A percentile compares a stretch with the other conserved stretches of the same genome.
These are phyloP conservation scores for Beroe ovata DNA, from an alignment of 37 sponge, comb jelly and placozoan genomes.

Conservation along the genomic window DNA sequence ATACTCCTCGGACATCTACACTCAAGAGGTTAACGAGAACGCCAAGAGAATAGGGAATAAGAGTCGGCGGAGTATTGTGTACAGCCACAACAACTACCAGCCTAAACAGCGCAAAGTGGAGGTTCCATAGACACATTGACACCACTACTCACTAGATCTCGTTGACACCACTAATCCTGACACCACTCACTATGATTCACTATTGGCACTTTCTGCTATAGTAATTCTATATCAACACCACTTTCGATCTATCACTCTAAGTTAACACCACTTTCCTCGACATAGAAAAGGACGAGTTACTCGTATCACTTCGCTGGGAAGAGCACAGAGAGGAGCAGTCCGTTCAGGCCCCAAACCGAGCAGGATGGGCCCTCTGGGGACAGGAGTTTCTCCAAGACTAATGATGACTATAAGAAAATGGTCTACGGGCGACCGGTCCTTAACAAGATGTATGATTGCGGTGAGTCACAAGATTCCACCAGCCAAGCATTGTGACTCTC, in stretches of 20 bases:
- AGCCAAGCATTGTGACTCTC: too few relatives aligned
- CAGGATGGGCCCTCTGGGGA: conserved; percentile 31
- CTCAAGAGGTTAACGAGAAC: background rate
- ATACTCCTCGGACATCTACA: conserved; percentile 38
- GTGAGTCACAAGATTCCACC: too few relatives aligned
- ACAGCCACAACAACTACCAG: conserved; percentile 1
- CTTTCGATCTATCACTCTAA: too few relatives aligned
- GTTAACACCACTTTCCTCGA: too few relatives aligned
- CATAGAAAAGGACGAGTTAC: conserved; percentile 54
- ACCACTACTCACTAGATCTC: conserved; percentile 19
- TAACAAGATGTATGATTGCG: background rate
- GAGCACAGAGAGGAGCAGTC: background rate
- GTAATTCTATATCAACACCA: too few relatives aligned
- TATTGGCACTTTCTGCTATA: too few relatives aligned
- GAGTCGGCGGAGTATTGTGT: background rate
- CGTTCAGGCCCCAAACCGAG: conserved; percentile 1
- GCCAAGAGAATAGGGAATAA: background rate
- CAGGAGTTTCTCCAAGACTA: background rate
- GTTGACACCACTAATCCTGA: too few relatives aligned
- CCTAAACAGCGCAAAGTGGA: background rate
- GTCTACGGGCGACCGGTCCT: conserved; percentile 22
- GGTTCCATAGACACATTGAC: background rate
- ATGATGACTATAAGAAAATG: background rate
- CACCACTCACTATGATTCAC: too few relatives aligned
- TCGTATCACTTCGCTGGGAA: conserved; percentile 51